A percentile compares a stretch with the other conserved stretches of the same genome.
These are phyloP conservation scores for Dorcus hopei DNA, from an alignment of 2,888 invertebrate genomes.

Conservation along the genomic window DNA sequence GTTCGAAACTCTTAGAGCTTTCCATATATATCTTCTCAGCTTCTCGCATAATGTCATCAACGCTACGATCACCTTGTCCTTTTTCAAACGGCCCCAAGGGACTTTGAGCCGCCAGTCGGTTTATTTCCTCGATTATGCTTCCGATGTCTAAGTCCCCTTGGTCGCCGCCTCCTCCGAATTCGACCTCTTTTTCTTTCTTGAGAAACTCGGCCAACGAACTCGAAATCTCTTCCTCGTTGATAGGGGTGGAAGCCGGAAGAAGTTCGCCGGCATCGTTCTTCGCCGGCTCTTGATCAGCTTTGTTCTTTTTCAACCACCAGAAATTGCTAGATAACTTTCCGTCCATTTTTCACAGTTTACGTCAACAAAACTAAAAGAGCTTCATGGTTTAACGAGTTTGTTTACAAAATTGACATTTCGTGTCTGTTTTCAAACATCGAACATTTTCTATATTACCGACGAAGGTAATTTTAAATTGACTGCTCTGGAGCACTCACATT, in stretches of 20 bases:
- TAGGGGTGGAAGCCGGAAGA: constrained; percentile 14
- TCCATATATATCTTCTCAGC: constrained; percentile 54
- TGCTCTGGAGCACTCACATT: no score
- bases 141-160: constrained; percentile 60
- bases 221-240: constrained; percentile 32
- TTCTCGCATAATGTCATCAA: constrained; percentile 59
- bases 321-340: constrained; percentile 9
- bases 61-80: constrained; percentile 51
- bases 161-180: constrained; percentile 30
- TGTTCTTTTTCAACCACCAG: constrained; percentile 44
- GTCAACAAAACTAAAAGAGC: neutral
- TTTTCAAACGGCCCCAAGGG: constrained; percentile 47
- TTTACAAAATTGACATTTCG: constrained; percentile 10
- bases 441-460: no score
- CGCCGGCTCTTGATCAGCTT: constrained; percentile 20
- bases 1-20: constrained; percentile 50
- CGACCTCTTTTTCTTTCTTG: constrained; percentile 39
- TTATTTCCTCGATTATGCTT: constrained; percentile 67
- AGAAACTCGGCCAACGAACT: constrained; percentile 43
- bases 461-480: no score
- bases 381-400: constrained; percentile 10
- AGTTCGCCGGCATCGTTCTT: constrained; percentile 18
- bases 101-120: constrained; percentile 52
- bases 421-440: neutral
- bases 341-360: constrained; percentile 4